Percentiles rank a stretch among this genome's conserved stretches.
These are phyloP conservation scores for Caenorhabditis sp. DNA, from an alignment of 2,888 invertebrate genomes.

Conservation along the genomic window DNA sequence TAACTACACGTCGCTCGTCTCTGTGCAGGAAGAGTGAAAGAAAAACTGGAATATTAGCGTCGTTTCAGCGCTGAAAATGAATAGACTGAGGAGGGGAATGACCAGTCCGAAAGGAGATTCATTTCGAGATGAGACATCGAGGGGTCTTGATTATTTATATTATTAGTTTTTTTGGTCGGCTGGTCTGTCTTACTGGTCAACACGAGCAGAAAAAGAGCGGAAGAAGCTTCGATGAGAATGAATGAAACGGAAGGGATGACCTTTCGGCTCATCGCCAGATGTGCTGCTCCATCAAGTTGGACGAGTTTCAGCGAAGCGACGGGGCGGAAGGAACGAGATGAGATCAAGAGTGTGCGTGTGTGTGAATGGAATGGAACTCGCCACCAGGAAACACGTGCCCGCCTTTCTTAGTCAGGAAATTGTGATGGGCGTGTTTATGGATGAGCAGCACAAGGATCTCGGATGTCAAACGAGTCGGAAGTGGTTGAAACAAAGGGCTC, in stretches of 20 bases:
- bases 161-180: background rate
- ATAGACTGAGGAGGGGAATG: background rate
- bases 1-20: slow-evolving; percentile 21
- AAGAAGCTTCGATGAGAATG: background rate
- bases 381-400: background rate
- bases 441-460: slow-evolving; percentile 3
- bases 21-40: background rate
- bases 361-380: no score
- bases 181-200: background rate
- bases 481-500: background rate
- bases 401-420: background rate
- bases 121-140: background rate
- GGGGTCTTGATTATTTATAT: background rate
- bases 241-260: slow-evolving; percentile 1
- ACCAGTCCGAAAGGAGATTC: background rate
- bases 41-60: slow-evolving; percentile 15
- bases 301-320: slow-evolving; percentile 25
- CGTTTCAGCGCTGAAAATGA: slow-evolving; percentile 3
- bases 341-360: no score
- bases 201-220: slow-evolving; percentile 1
- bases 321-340: slow-evolving; percentile 16
- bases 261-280: slow-evolving; percentile 26
- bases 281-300: slow-evolving; percentile 25
- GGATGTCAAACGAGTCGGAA: slow-evolving; percentile 4
- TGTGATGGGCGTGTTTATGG: slow-evolving; percentile 4